These are phyloP conservation scores for Gymnothorax reevesii DNA, from an alignment of 2,797 vertebrate genomes.

Conservation along the genomic window DNA sequence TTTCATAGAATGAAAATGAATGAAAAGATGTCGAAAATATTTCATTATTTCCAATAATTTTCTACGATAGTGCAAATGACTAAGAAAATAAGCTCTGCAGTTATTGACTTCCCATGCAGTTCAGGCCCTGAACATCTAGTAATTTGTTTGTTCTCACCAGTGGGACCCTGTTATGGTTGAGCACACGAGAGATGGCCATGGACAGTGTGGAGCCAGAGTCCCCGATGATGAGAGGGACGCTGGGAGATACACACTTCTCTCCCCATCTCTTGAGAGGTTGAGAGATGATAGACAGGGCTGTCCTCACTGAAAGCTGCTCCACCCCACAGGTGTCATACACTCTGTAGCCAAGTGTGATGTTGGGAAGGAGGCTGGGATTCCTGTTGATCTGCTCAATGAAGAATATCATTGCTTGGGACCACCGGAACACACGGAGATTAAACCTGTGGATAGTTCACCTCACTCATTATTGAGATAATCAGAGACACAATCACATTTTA, in stretches of 20 bases:
- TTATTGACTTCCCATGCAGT: neutral
- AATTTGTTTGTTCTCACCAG: slow-evolving; percentile 49
- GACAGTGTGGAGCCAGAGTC: slow-evolving; percentile 61
- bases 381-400: slow-evolving; percentile 62
- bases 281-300: slow-evolving; percentile 53
- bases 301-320: slow-evolving; percentile 51
- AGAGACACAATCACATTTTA: neutral
- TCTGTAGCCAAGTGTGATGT: slow-evolving; percentile 61
- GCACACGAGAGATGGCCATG: slow-evolving; percentile 57
- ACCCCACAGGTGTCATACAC: slow-evolving; percentile 59
- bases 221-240: slow-evolving; percentile 56
- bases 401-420: slow-evolving; percentile 62
- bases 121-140: neutral
- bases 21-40: neutral
- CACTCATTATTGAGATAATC: neutral
- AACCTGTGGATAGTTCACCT: slow-evolving; percentile 41
- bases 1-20: neutral
- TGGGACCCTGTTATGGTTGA: slow-evolving; percentile 55
- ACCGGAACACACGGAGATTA: slow-evolving; percentile 56
- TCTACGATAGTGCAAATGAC: no score
- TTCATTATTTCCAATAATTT: neutral
- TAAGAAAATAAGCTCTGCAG: neutral
- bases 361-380: slow-evolving; percentile 55
- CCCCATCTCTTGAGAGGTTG: slow-evolving; percentile 44
- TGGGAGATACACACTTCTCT: slow-evolving; percentile 46